Percentiles rank a stretch among this genome's conserved stretches.
These are phyloP conservation scores for Microcebus tavaratra DNA, from an alignment of 2,113 vertebrate species.

Conservation along the genomic window DNA sequence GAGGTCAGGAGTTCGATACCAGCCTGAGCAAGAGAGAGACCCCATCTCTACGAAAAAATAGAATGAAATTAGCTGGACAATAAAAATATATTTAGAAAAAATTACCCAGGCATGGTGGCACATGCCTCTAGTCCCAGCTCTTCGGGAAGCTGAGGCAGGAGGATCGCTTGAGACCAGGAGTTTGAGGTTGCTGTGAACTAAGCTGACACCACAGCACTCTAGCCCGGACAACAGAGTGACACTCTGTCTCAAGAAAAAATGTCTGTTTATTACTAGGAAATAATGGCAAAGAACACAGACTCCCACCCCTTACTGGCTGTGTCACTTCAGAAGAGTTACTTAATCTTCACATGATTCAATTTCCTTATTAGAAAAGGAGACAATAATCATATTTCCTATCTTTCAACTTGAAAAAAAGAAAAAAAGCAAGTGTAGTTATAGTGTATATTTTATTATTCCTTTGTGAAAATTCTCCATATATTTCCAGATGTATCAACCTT, in stretches of 20 bases:
- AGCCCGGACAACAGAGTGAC: too few species aligned
- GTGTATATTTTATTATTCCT: background rate
- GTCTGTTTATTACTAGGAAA: background rate
- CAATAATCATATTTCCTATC: background rate
- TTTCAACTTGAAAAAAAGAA: background rate
- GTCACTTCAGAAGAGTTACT: background rate
- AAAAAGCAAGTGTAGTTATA: background rate
- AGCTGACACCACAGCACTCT: too few species aligned
- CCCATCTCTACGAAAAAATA: too few species aligned
- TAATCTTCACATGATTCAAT: background rate
- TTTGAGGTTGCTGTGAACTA: too few species aligned
- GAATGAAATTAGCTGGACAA: too few species aligned
- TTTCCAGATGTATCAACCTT: background rate
- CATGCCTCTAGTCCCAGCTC: too few species aligned
- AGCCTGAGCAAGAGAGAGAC: too few species aligned
- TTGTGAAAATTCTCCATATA: background rate
- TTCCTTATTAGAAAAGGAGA: background rate
- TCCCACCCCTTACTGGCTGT: accelerated
- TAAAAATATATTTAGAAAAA: too few species aligned
- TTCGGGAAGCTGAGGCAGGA: too few species aligned
- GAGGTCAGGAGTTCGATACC: too few species aligned
- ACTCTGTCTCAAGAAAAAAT: background rate
- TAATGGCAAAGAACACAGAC: background rate
- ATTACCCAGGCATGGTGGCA: too few species aligned
- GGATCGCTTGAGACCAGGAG: too few species aligned